Base-by-base conservation (phyloP, 2,797 vertebrate species). In the Paedocypris micromegethes region DNA sequence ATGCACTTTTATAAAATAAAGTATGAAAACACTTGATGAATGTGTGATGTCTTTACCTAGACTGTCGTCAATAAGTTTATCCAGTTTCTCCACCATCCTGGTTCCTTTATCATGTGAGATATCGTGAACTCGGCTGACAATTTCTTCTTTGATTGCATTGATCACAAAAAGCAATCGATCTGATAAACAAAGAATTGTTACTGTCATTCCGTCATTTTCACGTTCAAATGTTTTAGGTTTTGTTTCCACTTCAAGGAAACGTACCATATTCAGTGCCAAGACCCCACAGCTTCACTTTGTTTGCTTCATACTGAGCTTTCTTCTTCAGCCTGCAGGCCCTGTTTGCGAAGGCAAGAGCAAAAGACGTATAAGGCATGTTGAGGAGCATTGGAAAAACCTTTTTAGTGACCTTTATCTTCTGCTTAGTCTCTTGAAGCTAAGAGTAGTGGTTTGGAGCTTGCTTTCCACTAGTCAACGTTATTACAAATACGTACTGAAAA, bases 251-350 rank as follows among this genome's bases (percentile, higher is more conserved):
- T 66, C 9, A 53, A 68, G 57, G 39, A 57, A 54, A 58, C 78
- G 75, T 93, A 99, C 97, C 96, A 61, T 99, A 98, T 88, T 99
- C 96, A 66, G 94, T 98, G 87, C 96, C 93, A 80, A 99, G 94
- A 81, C 97, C 97, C 96, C 95, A 99, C 66, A 99, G 90, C 86
- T 98, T 99, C 79, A 99, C 96, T 90, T 99, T 99, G 88, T 99
- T 99, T 77, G 97, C 97, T 90, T 99, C 97, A 77, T 99, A 98
- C 79, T 98, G 97, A 40, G 97, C 97, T 89, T 99, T 99, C 92
- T 99, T 99, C 89, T 99, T 99, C 84, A 99, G 91, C 71, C 97
- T 92, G 81, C 97, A 99, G 79, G 97, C 97, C 91, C 97, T 99
- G 68, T 9, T 78, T 72, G 74, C 56, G 68, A 68, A 63, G 52